Evolutionary conservation across 1,140 invertebrate species (phyloP).

Genomic region (Conopomorpha cramerella): DNA sequence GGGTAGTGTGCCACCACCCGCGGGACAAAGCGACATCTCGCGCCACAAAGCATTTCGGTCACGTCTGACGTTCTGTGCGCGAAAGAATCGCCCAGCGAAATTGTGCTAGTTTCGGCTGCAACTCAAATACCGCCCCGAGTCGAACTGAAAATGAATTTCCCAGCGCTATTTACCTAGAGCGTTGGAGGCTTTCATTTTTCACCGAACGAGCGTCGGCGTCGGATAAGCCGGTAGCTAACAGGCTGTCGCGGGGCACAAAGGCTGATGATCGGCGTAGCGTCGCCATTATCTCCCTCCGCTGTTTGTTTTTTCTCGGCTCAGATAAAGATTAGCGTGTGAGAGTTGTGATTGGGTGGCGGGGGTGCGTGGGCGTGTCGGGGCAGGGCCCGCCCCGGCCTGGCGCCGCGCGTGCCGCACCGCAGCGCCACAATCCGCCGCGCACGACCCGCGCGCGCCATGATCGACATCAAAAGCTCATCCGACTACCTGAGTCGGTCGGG

Average conservation of each 20-base stretch:
- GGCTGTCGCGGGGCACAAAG: conserved; percentile 46
- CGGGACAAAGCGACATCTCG: conserved; percentile 6
- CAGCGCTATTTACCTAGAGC: too few species aligned
- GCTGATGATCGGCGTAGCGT: conserved; percentile 34
- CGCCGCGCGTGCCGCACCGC: conserved; percentile 22
- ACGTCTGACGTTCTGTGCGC: too few species aligned
- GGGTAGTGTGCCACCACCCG: neutral
- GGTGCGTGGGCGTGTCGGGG: conserved; percentile 19
- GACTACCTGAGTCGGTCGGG: conserved; percentile 73
- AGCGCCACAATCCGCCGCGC: too few species aligned
- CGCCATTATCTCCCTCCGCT: conserved; percentile 46
- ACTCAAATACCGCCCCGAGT: neutral
- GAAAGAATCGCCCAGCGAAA: neutral
- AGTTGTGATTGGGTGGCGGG: conserved; percentile 40
- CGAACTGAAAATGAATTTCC: too few species aligned
- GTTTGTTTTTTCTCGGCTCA: conserved; percentile 41
- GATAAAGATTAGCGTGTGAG: conserved; percentile 53
- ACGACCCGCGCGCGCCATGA: conserved; percentile 51
- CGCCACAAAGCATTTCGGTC: too few species aligned
- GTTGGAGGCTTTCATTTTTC: conserved; percentile 23
- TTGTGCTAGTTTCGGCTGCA: neutral
- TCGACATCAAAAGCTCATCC: conserved; percentile 72
- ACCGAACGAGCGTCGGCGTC: conserved; percentile 33
- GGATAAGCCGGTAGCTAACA: conserved; percentile 34
- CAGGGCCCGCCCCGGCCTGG: conserved; percentile 12